Base-by-base conservation (phyloP, 2,113 vertebrate genomes). In the Anolis sagrei region DNA sequence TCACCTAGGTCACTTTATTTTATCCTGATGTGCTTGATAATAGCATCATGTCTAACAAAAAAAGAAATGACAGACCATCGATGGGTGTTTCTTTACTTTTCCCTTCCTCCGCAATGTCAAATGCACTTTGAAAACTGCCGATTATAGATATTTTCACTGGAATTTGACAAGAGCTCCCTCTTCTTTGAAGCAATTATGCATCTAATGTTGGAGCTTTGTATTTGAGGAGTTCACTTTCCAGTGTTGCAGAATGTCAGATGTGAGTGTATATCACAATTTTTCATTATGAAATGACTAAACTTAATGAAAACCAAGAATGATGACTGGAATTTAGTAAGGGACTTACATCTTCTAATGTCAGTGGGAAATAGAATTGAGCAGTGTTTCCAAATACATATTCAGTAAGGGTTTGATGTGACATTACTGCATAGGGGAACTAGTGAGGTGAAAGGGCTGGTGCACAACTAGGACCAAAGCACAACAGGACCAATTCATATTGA, bases 111-210 rank as follows among this genome's bases (percentile, higher is more conserved):
- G 97, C 96, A 93, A 94, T 97, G 97, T 97, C 97, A 98, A 96
- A 94, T 93, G 91, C 92, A 95, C 96, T 97, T 97, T 97, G 96
- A 97, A 98, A 97, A 96, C 94, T 94, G 83, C 94, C 94, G 95
- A 97, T 97, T 95, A 96, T 95, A 94, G 95, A 97, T 97, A 95
- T 36, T 23, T 68, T 95, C 92, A 92, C 94, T 94, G 94, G 51
- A 95, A 95, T 97, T 97, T 97, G 98, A 97, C 96, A 97, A 97
- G 96, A 96, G 96, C 96, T 95, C 96, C 95, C 93, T 93, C 96
- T 97, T 97, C 97, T 97, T 97, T 97, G 97, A 97, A 97, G 96
- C 97, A 98, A 98, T 98, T 98, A 98, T 97, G 94, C 97, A 97
- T 96, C 93, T 92, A 96, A 96, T 97, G 95, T 95, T 96, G 95